Percentiles rank a stretch among this genome's conserved stretches.
These are phyloP conservation scores for Oceanites oceanicus DNA, from an alignment of 2,113 vertebrate genomes.

Conservation along the genomic window DNA sequence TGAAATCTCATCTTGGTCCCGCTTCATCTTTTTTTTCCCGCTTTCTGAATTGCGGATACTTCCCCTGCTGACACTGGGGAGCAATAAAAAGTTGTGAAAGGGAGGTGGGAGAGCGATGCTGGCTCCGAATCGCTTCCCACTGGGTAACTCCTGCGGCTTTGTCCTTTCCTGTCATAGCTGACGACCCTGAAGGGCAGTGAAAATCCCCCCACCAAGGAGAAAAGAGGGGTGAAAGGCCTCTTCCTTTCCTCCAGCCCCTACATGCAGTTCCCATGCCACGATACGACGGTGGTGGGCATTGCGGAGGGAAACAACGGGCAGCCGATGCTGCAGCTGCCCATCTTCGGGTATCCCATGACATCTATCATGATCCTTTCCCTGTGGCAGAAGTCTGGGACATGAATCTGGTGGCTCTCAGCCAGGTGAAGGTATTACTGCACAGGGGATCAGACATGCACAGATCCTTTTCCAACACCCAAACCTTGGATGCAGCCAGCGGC, in stretches of 20 bases:
- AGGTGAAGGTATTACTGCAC: accelerated
- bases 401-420: not conserved
- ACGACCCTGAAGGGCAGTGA: not conserved
- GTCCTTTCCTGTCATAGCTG: not conserved
- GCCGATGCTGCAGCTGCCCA: not conserved
- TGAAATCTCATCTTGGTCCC: not conserved
- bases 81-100: not conserved
- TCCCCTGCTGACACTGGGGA: accelerated
- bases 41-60: not conserved
- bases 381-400: not conserved
- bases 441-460: accelerated
- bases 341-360: not conserved
- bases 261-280: accelerated
- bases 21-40: accelerated
- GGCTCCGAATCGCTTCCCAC: not conserved
- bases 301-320: not conserved
- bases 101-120: not conserved
- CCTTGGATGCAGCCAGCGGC: too few species aligned
- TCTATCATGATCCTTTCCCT: accelerated
- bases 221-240: not conserved
- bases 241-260: not conserved
- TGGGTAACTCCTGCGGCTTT: not conserved
- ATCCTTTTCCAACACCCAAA: not conserved
- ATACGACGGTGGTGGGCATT: accelerated
- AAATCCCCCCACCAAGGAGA: not conserved